These are phyloP conservation scores for Acrobasis suavella DNA, from an alignment of 2,888 invertebrate genomes.

Conservation along the genomic window DNA sequence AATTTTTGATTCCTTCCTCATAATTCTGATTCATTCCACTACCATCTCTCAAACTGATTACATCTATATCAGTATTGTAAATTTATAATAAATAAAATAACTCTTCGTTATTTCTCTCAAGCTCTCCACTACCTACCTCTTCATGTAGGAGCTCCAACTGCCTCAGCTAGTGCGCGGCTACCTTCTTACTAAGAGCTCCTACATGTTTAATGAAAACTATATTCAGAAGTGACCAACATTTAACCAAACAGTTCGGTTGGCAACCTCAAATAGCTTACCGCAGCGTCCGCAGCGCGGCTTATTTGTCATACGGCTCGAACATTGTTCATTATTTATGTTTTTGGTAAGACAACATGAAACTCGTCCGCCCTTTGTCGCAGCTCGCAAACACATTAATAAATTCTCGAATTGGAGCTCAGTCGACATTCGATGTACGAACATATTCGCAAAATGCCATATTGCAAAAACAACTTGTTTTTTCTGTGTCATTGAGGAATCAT, in stretches of 20 bases:
- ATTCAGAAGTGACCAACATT: background rate
- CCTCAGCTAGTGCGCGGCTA: too few species aligned
- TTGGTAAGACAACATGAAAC: constrained; percentile 43
- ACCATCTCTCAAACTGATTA: too few species aligned
- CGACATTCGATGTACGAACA: background rate
- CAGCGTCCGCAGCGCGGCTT: constrained; percentile 35
- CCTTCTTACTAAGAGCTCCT: too few species aligned
- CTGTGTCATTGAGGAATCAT: too few species aligned
- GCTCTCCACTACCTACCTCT: too few species aligned
- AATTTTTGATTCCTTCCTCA: too few species aligned
- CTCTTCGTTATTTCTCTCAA: too few species aligned
- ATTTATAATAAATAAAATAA: too few species aligned
- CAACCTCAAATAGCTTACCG: constrained; percentile 39
- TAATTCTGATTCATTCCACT: too few species aligned
- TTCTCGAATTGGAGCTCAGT: constrained; percentile 42
- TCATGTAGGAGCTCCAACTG: too few species aligned
- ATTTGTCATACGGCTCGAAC: constrained; percentile 38
- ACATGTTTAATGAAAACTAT: background rate
- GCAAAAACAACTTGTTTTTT: background rate
- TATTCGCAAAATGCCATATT: background rate
- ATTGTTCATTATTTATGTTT: constrained; percentile 56
- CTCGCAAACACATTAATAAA: constrained; percentile 64
- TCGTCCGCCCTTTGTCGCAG: constrained; percentile 39
- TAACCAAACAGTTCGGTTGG: background rate
- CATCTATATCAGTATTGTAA: too few species aligned